phyloP scores from a whole-genome alignment of 35 echinoderm and acorn worm genomes.

The Heliocidaris erythrogramma region DNA sequence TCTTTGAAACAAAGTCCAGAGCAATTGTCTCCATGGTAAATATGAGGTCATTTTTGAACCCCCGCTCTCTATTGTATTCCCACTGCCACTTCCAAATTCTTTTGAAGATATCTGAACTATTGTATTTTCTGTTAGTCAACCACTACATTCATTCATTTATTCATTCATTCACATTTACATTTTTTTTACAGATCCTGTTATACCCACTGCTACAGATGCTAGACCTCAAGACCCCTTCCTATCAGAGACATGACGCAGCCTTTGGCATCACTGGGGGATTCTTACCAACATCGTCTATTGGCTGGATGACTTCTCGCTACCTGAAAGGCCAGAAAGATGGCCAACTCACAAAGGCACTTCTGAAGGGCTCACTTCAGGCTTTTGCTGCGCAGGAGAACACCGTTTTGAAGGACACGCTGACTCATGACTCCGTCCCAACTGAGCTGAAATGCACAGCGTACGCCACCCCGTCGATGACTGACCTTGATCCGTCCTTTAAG shows the following conservation, averaged over 20 bases:
- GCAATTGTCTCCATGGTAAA: background rate
- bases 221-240: slow-evolving; percentile 68
- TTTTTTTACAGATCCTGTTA: slow-evolving; percentile 3
- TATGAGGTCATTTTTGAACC: no score
- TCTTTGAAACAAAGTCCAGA: background rate
- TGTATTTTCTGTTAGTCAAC: no score
- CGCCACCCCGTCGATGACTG: background rate
- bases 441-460: slow-evolving; percentile 2
- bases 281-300: slow-evolving; percentile 42
- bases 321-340: background rate
- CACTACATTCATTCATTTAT: no score
- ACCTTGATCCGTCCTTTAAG: slow-evolving; percentile 10
- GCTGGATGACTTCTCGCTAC: slow-evolving; percentile 32
- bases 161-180: background rate
- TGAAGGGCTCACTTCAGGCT: background rate
- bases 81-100: no score
- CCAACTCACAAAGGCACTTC: slow-evolving; percentile 4
- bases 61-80: no score
- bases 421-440: background rate
- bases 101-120: no score
- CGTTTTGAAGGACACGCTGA: background rate
- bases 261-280: slow-evolving; percentile 48
- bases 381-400: background rate
- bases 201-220: slow-evolving; percentile 37
- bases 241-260: slow-evolving; percentile 62